Conservation (phyloP, 2,797 vertebrate genomes). For the Notolepis coatsorum region DNA sequence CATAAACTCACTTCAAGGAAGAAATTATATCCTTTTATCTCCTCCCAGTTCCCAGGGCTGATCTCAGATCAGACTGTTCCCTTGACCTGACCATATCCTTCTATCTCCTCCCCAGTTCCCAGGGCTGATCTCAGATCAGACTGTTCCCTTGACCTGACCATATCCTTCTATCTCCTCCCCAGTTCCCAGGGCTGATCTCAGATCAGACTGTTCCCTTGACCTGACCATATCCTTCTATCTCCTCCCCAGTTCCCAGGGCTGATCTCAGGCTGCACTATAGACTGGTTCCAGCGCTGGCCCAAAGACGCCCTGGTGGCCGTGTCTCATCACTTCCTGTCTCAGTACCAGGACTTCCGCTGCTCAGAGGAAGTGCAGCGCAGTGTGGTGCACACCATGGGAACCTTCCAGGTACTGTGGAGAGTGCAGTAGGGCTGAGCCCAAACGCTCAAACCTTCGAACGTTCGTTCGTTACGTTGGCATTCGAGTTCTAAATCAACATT, state of each 20-base stretch:
- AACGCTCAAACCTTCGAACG: no score
- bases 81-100: no score
- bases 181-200: constrained; percentile 87
- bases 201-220: constrained; percentile 88
- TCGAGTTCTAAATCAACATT: no score
- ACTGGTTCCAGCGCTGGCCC: constrained; percentile 89
- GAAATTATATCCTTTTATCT: no score
- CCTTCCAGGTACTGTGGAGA: constrained; percentile 85
- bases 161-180: constrained; percentile 22
- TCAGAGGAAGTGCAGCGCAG: constrained; percentile 81
- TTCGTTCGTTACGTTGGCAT: no score
- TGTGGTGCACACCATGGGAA: constrained; percentile 85
- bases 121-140: no score
- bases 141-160: no score
- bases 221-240: constrained; percentile 17
- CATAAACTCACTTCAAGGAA: no score
- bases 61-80: no score
- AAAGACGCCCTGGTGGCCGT: constrained; percentile 87
- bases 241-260: constrained; percentile 80
- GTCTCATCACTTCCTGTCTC: constrained; percentile 84
- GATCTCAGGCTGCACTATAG: constrained; percentile 88
- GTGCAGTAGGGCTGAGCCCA: no score
- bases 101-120: no score
- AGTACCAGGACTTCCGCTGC: constrained; percentile 81
- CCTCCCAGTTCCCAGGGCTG: no score